phyloP scores from a whole-genome alignment of 1,140 invertebrate species.

The Ooceraea biroi region DNA sequence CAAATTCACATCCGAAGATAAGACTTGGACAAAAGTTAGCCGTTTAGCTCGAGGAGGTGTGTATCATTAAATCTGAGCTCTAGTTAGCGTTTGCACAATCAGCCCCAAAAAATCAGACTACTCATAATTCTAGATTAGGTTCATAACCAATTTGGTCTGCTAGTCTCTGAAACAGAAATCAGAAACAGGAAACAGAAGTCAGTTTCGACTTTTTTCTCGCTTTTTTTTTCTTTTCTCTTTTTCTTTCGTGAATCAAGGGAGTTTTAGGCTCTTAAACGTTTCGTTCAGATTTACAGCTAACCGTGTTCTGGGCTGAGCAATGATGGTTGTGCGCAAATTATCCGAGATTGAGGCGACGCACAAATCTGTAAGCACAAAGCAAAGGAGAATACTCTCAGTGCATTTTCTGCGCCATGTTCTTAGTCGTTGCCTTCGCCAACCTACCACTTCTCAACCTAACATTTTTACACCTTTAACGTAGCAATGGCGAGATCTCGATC shows the following conservation, averaged over 20 bases:
- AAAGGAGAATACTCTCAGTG: constrained; percentile 86
- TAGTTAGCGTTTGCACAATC: constrained; percentile 68
- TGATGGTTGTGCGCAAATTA: constrained; percentile 84
- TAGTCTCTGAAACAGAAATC: constrained; percentile 87
- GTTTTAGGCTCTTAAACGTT: constrained; percentile 58
- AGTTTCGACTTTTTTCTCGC: constrained; percentile 64
- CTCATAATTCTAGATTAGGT: constrained; percentile 74
- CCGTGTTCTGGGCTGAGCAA: constrained; percentile 85
- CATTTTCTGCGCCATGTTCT: constrained; percentile 83
- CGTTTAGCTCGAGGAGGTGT: constrained; percentile 5
- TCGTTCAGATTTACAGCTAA: constrained; percentile 82
- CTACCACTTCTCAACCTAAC: constrained; percentile 81
- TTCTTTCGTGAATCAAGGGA: constrained; percentile 72
- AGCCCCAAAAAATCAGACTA: constrained; percentile 74
- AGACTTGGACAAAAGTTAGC: constrained; percentile 46
- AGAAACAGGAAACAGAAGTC: constrained; percentile 78
- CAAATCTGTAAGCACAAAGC: constrained; percentile 87
- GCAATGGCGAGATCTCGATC: constrained; percentile 80
- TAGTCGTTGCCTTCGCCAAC: constrained; percentile 84
- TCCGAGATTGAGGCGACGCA: constrained; percentile 86
- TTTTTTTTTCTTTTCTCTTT: constrained; percentile 63
- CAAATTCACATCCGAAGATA: constrained; percentile 16
- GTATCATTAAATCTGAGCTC: constrained; percentile 53
- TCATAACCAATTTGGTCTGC: constrained; percentile 81
- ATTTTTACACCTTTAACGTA: constrained; percentile 66